Base-by-base conservation (phyloP, 2,888 invertebrate genomes). In the Lordiphosa fenestrarum region DNA sequence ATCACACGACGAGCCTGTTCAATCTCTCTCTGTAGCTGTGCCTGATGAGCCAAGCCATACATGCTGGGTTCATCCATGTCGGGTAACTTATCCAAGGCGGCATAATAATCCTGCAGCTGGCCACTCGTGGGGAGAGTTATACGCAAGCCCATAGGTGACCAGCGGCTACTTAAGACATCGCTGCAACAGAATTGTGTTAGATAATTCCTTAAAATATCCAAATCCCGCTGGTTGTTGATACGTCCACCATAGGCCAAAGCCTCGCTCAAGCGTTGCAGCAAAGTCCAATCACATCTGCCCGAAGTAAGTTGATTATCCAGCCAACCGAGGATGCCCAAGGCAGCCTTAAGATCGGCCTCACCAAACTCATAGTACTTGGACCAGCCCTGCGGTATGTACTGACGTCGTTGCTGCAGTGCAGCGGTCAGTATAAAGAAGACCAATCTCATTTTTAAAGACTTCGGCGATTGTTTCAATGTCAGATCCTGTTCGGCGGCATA, bases 371-470 rank as follows among this genome's bases (percentile, higher is more conserved):
- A 97, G 86, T 93, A 93, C 86, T 94, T 95, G 0, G 94, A 94
- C 97, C 97, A 97, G 0, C 96, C 94, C 91, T 96, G 96, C 0
- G 98, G 98, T 73, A 98, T 95, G 88, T 94, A 99, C 50, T 94
- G 95, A 58, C 98, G 91, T 38, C 99, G 91, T 89, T 99, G 99
- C 88, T 95, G 95, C 50, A 97, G 91, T 10, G 98, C 91, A 0
- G 98, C 97, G 88, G 98, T 98, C 54, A 96, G 91, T 92, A 95
- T 95, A 65, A 97, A 94, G 12, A 98, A 90, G 5, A 95, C 93
- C 76, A 98, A 93, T 55, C 95, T 91, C 49, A 93, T 91, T 73
- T 91, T 92, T 69, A 91, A 88, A 46, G 92, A 90, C 68, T 92
- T 87, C 0, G 87, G 71, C 5, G 87, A 83, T 42, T 69, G 87